Evolutionary conservation across 2,797 vertebrate genomes (phyloP).

Genomic region (Potorous gilbertii): DNA sequence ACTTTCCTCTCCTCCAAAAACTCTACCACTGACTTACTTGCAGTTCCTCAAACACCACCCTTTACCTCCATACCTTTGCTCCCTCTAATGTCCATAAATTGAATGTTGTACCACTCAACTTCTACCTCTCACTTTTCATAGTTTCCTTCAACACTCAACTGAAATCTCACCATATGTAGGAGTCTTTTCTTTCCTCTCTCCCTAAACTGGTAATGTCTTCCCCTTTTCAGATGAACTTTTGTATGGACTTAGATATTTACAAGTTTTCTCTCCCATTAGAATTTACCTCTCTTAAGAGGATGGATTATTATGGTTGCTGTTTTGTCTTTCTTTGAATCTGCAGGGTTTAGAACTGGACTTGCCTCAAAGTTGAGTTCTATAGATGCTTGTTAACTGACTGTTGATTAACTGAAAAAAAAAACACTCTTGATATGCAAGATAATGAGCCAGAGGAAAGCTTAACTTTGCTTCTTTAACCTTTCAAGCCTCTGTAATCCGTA

Average conservation of each 20-base stretch:
- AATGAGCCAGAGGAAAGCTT: not conserved
- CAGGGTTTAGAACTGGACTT: not conserved
- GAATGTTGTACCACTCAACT: too few species aligned
- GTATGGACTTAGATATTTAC: not conserved
- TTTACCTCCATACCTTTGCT: not conserved
- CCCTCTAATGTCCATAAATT: not conserved
- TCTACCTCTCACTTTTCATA: not conserved
- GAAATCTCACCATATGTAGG: not conserved
- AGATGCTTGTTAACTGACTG: not conserved
- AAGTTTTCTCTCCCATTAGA: not conserved
- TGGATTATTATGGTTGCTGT: not conserved
- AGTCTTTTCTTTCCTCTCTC: not conserved
- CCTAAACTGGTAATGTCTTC: not conserved
- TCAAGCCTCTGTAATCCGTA: not conserved
- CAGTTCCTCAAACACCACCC: not conserved
- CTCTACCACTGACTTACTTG: not conserved
- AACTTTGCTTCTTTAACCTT: not conserved
- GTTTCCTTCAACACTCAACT: not conserved
- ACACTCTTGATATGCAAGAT: not conserved
- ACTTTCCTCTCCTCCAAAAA: not conserved
- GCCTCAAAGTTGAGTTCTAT: not conserved
- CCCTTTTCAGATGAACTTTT: not conserved
- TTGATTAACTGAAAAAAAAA: not conserved
- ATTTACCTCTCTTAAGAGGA: not conserved
- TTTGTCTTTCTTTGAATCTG: not conserved